Evolutionary conservation across 2,888 invertebrate genomes (phyloP).

Genomic region (Acholoe squamosa): DNA sequence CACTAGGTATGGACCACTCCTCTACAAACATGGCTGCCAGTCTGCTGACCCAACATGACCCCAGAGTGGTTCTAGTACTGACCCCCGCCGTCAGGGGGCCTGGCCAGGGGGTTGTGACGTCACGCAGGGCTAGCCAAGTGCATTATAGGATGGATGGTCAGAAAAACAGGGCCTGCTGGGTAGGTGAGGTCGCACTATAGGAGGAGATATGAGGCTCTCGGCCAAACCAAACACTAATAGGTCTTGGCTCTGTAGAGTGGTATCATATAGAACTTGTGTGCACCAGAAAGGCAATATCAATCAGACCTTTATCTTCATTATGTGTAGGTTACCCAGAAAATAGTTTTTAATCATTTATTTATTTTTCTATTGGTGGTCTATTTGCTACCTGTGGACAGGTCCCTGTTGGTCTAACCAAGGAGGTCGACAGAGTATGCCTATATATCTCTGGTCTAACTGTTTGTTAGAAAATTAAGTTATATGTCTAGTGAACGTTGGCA

Average conservation of each 20-base stretch:
- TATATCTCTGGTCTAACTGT: too few species aligned
- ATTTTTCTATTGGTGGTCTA: too few species aligned
- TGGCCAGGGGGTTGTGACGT: conserved; percentile 20
- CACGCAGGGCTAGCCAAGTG: conserved; percentile 9
- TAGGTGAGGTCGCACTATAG: not conserved
- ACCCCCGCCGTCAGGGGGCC: conserved; percentile 20
- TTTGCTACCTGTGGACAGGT: too few species aligned
- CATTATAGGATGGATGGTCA: not conserved
- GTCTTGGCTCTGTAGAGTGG: not conserved
- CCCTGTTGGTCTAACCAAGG: too few species aligned
- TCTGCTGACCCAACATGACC: not conserved
- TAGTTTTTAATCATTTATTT: too few species aligned
- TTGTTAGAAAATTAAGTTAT: too few species aligned
- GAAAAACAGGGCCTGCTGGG: conserved; percentile 22
- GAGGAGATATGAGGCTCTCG: not conserved
- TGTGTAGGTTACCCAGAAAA: too few species aligned
- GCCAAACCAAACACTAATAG: conserved; percentile 21
- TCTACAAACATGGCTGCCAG: not conserved
- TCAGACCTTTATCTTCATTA: too few species aligned
- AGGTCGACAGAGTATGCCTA: too few species aligned
- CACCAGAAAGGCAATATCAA: too few species aligned
- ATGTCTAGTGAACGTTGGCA: too few species aligned
- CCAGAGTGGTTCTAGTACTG: not conserved
- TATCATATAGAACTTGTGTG: too few species aligned
- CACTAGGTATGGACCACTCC: not conserved